Evolutionary conservation across 2,113 vertebrate genomes (phyloP).

Genomic region (Meles meles): DNA sequence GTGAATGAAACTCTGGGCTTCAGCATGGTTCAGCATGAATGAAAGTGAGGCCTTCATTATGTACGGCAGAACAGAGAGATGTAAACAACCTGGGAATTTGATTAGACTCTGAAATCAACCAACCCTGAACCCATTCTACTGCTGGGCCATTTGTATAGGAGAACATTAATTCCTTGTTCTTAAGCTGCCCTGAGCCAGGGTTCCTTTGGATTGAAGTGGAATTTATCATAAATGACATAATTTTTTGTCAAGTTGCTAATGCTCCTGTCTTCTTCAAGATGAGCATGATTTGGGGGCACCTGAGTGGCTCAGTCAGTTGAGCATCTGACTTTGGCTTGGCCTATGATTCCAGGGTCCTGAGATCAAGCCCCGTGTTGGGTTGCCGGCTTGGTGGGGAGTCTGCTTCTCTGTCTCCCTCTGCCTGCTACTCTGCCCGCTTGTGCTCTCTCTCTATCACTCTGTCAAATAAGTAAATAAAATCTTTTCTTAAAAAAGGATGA

Average conservation of each 20-base stretch:
- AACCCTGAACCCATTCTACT: background rate
- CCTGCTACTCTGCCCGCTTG: too few species aligned
- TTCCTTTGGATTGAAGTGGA: background rate
- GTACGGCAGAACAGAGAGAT: background rate
- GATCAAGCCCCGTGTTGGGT: too few species aligned
- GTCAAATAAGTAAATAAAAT: too few species aligned
- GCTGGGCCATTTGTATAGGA: background rate
- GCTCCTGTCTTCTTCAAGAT: background rate
- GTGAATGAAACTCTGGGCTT: too few species aligned
- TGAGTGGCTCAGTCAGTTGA: too few species aligned
- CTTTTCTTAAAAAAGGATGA: too few species aligned
- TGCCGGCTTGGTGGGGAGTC: too few species aligned
- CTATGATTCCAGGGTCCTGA: too few species aligned
- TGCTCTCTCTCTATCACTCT: too few species aligned
- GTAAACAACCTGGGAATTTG: background rate
- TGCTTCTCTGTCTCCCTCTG: too few species aligned
- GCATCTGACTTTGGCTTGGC: too few species aligned
- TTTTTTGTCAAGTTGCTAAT: background rate
- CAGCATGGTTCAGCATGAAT: background rate
- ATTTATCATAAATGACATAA: background rate
- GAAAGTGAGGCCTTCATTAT: background rate
- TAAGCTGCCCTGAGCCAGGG: background rate
- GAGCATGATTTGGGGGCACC: background rate
- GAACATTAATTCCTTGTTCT: background rate
- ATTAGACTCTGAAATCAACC: background rate